A percentile compares a stretch with the other conserved stretches of the same genome.
These are phyloP conservation scores for Podiceps cristatus DNA, from an alignment of 2,113 vertebrate genomes.

Conservation along the genomic window DNA sequence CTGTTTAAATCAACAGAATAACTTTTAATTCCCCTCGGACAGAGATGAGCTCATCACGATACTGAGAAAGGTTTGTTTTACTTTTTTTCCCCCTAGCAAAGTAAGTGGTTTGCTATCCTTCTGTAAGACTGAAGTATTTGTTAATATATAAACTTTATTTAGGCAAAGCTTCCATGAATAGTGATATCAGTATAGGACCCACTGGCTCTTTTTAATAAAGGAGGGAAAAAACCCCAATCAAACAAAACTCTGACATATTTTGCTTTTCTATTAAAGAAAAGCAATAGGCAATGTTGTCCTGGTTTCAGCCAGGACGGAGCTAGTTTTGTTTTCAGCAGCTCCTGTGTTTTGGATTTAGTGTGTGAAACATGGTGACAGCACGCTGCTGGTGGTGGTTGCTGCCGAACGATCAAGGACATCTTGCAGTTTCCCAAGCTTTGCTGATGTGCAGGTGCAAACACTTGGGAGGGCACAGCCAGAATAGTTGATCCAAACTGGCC, in stretches of 20 bases:
- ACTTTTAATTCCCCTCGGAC: not conserved
- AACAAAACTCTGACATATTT: not conserved
- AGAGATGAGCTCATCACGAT: not conserved
- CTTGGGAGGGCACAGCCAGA: no score
- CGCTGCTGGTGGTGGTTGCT: no score
- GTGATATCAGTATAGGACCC: not conserved
- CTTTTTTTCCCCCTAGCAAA: not conserved
- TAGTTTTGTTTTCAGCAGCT: no score
- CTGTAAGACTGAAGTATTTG: not conserved
- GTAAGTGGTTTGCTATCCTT: not conserved
- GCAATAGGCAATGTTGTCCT: not conserved
- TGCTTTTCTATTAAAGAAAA: not conserved
- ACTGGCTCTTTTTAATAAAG: not conserved
- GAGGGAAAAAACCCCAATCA: fast-evolving
- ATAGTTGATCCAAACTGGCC: no score
- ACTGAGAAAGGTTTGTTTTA: not conserved
- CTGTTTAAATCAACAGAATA: conserved; percentile 12
- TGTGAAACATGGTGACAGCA: no score
- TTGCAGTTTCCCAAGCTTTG: no score
- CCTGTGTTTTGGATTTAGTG: no score
- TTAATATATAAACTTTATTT: not conserved
- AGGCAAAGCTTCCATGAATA: not conserved
- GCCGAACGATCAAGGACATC: no score
- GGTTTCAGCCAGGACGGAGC: no score
- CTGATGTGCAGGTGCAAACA: no score